Conservation (phyloP, 2,797 vertebrate species). For the Adelosebastes latens region DNA sequence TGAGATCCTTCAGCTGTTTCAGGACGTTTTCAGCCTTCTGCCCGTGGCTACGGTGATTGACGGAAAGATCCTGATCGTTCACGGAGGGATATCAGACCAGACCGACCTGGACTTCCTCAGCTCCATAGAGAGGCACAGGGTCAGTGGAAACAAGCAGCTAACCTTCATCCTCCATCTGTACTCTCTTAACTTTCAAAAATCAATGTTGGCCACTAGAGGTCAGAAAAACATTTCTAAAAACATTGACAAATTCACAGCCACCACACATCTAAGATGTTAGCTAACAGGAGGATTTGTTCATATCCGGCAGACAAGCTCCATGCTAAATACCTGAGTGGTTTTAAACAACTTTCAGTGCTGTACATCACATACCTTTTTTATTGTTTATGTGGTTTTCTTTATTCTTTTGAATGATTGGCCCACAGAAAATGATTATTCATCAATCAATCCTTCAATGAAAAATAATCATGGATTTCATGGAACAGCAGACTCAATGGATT, state of each 20-base stretch:
- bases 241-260: background rate
- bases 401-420: background rate
- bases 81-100: slow-evolving; percentile 94
- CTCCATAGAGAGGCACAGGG: slow-evolving; percentile 89
- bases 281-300: fast-evolving
- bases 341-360: background rate
- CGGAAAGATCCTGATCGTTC: slow-evolving; percentile 91
- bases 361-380: background rate
- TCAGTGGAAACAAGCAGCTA: slow-evolving; percentile 60
- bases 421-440: background rate
- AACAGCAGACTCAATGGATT: background rate
- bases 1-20: slow-evolving; percentile 88
- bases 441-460: background rate
- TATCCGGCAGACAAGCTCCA: background rate
- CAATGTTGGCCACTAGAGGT: background rate
- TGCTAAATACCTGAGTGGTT: background rate
- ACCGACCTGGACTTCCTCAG: slow-evolving; percentile 91
- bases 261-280: background rate
- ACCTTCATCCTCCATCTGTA: no score
- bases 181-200: background rate
- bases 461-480: background rate
- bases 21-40: slow-evolving; percentile 93
- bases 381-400: background rate
- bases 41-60: slow-evolving; percentile 94
- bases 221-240: background rate